Evolutionary conservation across 2,113 vertebrate species (phyloP), one percentile per base, ranked within the genome.

Genomic region (Fukomys damarensis): DNA sequence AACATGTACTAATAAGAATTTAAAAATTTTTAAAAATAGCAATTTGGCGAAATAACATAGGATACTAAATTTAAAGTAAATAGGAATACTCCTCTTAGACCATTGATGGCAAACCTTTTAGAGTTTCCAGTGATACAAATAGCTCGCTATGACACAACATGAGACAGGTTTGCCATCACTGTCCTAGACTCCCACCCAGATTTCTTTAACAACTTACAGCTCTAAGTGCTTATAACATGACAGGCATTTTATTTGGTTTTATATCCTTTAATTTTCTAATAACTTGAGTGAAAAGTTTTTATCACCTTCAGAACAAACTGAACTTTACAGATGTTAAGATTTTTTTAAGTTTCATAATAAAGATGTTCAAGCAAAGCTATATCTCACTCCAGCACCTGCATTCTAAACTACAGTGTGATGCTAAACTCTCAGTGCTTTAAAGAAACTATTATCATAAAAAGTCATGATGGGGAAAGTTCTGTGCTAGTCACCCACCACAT

Each of bases 161-260:
- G 22, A 58, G 11, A 14, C 13, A 43, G 38, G 11, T 26, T 74
- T 10, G 2, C 70, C 63, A 28, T 24, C 70, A 77, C 7, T 30
- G 43, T 32, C 74, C 43, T 70, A 76, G 30, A 49, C 49, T 49
- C 52, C 61, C 72, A 58, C 35, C 66, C 32, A 76, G 49, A 93
- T 66, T 66, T 95, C 65, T 94, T 58, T 88, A 94, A 88, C 41
- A 79, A 89, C 46, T 22, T 68, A 96, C 90, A 90, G 19, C 74
- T 80, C 41, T 93, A 83, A 92, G 30, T 66, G 38, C 26, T 94
- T 79, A 85, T 52, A 59, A 82, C 41, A 35, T 43, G 11, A 46
- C 19, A 96, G 35, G 3, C 59, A 91, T 89, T 77, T 83, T n/a
- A n/a, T 43, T 58, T 20, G 20, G 28, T 49, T 74, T 95, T 76